Conservation (phyloP, 2,797 vertebrate genomes). For the Mycteria americana region DNA sequence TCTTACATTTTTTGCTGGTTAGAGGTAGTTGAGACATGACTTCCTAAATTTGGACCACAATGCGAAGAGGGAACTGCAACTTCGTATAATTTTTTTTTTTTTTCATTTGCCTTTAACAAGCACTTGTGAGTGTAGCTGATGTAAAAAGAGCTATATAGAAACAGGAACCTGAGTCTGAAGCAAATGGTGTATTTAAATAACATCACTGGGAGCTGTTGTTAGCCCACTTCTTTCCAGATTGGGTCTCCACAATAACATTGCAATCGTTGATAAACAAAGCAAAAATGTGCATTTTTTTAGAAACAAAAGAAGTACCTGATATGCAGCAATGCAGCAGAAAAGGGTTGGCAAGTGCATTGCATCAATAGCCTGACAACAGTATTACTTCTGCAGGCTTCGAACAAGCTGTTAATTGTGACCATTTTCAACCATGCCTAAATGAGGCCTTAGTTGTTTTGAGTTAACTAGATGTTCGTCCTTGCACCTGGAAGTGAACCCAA, state of each 20-base stretch:
- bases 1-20: not conserved
- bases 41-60: not conserved
- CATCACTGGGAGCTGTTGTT: not conserved
- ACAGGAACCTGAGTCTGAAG: not conserved
- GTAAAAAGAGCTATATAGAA: not conserved
- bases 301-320: not conserved
- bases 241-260: not conserved
- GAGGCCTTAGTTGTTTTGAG: not conserved
- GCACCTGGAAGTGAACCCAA: not conserved
- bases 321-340: not conserved
- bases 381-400: not conserved
- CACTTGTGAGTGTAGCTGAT: not conserved
- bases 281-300: not conserved
- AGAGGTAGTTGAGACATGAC: not conserved
- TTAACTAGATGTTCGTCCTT: not conserved
- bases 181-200: not conserved
- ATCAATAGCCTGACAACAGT: not conserved
- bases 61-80: not conserved
- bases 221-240: not conserved
- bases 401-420: not conserved
- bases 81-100: not conserved
- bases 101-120: not conserved
- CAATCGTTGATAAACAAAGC: not conserved
- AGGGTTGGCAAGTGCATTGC: not conserved
- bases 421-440: not conserved